phyloP scores from a whole-genome alignment of 2,888 invertebrate genomes.

The Seira musarum region DNA sequence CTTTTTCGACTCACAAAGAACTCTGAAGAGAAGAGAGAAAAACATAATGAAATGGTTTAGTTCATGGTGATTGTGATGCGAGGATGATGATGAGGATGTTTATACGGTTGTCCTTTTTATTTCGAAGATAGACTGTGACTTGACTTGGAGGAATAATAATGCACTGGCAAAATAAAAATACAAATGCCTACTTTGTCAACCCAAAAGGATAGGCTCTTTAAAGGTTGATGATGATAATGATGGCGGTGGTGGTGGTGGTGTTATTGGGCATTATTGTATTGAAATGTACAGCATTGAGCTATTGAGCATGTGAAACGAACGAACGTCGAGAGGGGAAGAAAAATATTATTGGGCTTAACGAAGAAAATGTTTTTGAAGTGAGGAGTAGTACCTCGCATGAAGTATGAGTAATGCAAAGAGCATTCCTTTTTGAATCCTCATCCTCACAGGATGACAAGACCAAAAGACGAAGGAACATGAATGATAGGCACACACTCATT shows the following conservation, averaged over 20 bases:
- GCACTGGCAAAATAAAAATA: neutral
- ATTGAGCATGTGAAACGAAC: neutral
- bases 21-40: neutral
- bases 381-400: neutral
- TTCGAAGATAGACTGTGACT: neutral
- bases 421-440: neutral
- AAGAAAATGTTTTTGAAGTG: neutral
- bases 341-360: neutral
- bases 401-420: constrained; percentile 6
- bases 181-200: constrained; percentile 4
- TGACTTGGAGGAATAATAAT: neutral
- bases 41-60: constrained; percentile 10
- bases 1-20: constrained; percentile 8
- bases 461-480: neutral
- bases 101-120: constrained; percentile 14
- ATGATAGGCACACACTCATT: neutral
- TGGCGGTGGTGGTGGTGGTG: no score
- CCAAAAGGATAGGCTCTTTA: neutral
- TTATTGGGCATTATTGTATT: neutral
- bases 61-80: no score
- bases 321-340: neutral
- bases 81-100: constrained; percentile 16
- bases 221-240: neutral
- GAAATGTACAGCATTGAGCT: neutral
- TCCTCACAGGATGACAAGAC: constrained; percentile 4